Conservation (phyloP, 2,888 invertebrate genomes). For the Epinotia nisella region DNA sequence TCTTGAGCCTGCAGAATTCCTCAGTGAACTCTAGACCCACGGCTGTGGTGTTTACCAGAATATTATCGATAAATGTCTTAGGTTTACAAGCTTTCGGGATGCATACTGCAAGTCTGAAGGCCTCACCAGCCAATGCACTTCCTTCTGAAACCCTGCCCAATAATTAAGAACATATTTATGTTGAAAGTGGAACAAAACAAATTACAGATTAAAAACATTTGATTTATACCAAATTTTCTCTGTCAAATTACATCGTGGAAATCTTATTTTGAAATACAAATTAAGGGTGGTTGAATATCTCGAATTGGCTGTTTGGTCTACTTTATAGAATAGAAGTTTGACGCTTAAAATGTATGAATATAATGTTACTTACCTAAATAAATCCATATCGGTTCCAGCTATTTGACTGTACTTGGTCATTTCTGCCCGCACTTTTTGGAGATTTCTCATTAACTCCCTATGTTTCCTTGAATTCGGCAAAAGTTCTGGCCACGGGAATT, state of each 20-base stretch:
- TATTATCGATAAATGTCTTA: constrained; percentile 55
- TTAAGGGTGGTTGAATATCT: too few relatives aligned
- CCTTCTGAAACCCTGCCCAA: constrained; percentile 23
- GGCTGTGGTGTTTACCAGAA: constrained; percentile 53
- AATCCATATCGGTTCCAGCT: constrained; percentile 22
- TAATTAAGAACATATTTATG: too few relatives aligned
- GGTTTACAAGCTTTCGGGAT: constrained; percentile 69
- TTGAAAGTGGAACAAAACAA: too few relatives aligned
- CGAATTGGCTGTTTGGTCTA: too few relatives aligned
- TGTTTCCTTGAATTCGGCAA: constrained; percentile 28
- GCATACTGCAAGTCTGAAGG: constrained; percentile 61
- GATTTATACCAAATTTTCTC: too few relatives aligned
- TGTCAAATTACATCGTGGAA: too few relatives aligned
- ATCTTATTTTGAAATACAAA: too few relatives aligned
- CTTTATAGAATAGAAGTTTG: too few relatives aligned
- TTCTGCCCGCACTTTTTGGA: constrained; percentile 13
- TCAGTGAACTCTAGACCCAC: constrained; percentile 59
- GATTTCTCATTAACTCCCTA: constrained; percentile 23
- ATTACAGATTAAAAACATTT: too few relatives aligned
- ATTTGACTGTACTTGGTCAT: constrained; percentile 1
- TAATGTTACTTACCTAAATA: constrained; percentile 8
- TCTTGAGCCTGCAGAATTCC: constrained; percentile 64
- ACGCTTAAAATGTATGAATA: neutral
- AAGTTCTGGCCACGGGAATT: constrained; percentile 47
- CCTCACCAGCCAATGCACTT: constrained; percentile 38